Evolutionary conservation across 2,797 vertebrate species (phyloP), one percentile per base, ranked within the genome.

Genomic region (Scolopax rusticola): DNA sequence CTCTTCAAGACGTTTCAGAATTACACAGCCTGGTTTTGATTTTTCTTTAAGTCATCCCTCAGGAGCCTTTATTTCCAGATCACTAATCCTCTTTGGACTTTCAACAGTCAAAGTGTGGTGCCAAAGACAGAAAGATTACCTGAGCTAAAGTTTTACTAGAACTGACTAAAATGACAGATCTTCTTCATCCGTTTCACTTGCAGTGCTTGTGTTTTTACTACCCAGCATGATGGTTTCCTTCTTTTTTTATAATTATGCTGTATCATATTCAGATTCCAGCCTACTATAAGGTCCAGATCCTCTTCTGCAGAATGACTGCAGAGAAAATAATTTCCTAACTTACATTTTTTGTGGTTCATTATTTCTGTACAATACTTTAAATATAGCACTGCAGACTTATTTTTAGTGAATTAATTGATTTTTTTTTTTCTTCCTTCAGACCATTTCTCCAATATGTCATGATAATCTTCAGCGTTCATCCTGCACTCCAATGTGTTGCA

Each of bases 401-500:
- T 90, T 89, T 70, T 80, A 85, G n/a, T 60, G 40, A 95, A 76
- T 84, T 87, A 74, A 87, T 83, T 92, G 51, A 33, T 69, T 64
- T 48, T 41, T 63, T 71, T 76, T 80, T 88, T 91, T 15, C 67
- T 20, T 65, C 80, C 73, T 41, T 60, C 21, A 78, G 71, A 88
- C 63, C 41, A 75, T 84, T 95, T 86, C 69, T 88, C 43, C 50
- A 79, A 86, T 86, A 91, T 97, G 67, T 88, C 87, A 86, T 88
- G 33, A 88, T 75, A 94, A 95, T 93, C 45, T 88, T 91, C n/a
- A 88, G 76, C 24, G 86, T 89, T 93, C 76, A 87, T 93, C 68
- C 89, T 85, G 43, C 48, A 80, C 36, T 75, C 32, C 68, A 88
- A 60, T 18, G 16, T 65, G 53, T 50, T 78, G 19, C 69, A 91